phyloP scores from a whole-genome alignment of 2,113 vertebrate species.

The Cacatua alba region DNA sequence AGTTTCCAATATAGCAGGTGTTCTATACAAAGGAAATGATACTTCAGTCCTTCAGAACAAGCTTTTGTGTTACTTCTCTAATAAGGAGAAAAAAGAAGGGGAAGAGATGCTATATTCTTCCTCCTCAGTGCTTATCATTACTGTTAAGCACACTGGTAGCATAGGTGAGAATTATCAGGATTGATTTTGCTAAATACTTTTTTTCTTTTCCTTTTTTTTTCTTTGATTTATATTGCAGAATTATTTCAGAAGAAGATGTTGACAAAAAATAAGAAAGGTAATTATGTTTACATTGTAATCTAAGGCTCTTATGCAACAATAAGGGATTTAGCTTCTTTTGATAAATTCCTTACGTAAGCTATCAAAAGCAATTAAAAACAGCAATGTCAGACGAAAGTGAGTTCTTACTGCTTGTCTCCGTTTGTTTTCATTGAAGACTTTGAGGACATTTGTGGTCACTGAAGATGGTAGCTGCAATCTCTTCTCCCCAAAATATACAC shows the following conservation, averaged over 20 bases:
- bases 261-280: constrained; percentile 41
- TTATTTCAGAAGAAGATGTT: not conserved
- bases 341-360: not conserved
- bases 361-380: not conserved
- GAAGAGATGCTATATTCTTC: not conserved
- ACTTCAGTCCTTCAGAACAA: not conserved
- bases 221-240: constrained; percentile 31
- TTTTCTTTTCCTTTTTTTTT: not conserved
- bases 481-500: not conserved
- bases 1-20: not conserved
- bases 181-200: not conserved
- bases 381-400: not conserved
- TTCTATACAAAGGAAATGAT: not conserved
- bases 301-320: not conserved
- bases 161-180: not conserved
- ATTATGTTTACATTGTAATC: not conserved
- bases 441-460: not conserved
- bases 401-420: not conserved
- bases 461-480: not conserved
- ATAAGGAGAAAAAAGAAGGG: not conserved
- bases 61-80: not conserved
- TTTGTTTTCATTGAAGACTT: not conserved
- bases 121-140: not conserved
- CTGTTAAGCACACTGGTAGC: not conserved
- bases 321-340: not conserved